A percentile compares a stretch with the other conserved stretches of the same genome.
phyloP scores from a whole-genome alignment of 2,888 invertebrate genomes.

The Arrhopalites spinosus region DNA sequence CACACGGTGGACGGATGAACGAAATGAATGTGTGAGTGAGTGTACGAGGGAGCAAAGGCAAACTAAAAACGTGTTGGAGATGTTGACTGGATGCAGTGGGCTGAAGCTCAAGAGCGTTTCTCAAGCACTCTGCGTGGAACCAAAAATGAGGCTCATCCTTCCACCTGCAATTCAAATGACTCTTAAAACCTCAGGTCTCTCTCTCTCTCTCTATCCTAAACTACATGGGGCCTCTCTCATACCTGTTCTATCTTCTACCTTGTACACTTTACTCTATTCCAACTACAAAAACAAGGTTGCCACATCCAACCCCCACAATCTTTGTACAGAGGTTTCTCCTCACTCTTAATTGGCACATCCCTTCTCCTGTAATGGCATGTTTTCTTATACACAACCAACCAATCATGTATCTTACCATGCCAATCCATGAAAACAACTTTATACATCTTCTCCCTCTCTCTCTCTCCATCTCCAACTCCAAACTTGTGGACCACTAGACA shows the following conservation, averaged over 20 bases:
- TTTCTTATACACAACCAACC: constrained; percentile 28
- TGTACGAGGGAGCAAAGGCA: not conserved
- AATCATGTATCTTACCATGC: constrained; percentile 36
- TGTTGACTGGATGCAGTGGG: constrained; percentile 17
- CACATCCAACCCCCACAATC: constrained; percentile 7
- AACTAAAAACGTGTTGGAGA: not conserved
- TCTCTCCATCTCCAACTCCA: constrained; percentile 5
- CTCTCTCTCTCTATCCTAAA: not conserved
- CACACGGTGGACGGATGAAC: no score
- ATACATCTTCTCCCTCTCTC: constrained; percentile 10
- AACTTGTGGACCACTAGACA: not conserved
- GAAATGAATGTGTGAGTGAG: not conserved
- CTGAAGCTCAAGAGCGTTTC: constrained; percentile 17
- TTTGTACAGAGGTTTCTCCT: constrained; percentile 9
- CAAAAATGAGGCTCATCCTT: constrained; percentile 11
- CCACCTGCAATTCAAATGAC: constrained; percentile 38
- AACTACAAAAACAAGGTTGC: no score
- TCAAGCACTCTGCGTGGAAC: constrained; percentile 36
- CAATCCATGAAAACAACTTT: constrained; percentile 36
- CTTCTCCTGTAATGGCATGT: constrained; percentile 38
- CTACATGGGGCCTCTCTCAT: not conserved
- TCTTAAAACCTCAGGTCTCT: constrained; percentile 37
- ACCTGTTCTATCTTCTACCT: constrained; percentile 13
- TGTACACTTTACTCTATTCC: no score
- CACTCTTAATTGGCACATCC: constrained; percentile 18